A percentile compares a stretch with the other conserved stretches of the same genome.
Evolutionary conservation across 2,888 invertebrate genomes (phyloP).

Genomic region (Halictus quadricinctus): DNA sequence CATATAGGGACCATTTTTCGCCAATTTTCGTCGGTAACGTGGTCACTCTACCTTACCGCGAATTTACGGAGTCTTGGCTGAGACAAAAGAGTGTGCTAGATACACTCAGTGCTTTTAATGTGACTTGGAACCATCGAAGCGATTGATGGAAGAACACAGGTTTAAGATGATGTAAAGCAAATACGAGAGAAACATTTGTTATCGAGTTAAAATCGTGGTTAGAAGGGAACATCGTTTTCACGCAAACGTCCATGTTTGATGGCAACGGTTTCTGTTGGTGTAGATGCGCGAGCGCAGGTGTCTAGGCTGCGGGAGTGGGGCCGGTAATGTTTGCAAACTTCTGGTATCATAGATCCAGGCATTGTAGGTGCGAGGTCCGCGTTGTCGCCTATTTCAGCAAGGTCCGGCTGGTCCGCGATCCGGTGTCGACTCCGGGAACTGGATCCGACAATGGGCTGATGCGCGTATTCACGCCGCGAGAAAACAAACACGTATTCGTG

Average conservation of each 20-base stretch:
- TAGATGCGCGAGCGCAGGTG: neutral
- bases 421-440: conserved; percentile 45
- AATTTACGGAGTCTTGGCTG: too few species aligned
- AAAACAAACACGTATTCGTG: conserved; percentile 60
- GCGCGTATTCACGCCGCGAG: conserved; percentile 58
- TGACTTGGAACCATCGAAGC: neutral
- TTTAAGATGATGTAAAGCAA: too few species aligned
- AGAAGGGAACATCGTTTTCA: neutral
- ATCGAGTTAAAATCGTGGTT: too few species aligned
- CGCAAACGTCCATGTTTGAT: neutral
- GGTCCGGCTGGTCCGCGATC: conserved; percentile 4
- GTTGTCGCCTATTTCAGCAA: conserved; percentile 14
- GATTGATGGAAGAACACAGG: too few species aligned
- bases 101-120: too few species aligned
- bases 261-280: neutral
- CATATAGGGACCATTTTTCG: too few species aligned
- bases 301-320: neutral
- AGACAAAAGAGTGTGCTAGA: too few species aligned
- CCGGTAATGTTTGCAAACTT: neutral
- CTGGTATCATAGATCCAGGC: neutral
- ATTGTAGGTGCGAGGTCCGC: neutral
- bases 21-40: too few species aligned
- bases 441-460: conserved; percentile 53
- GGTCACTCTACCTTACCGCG: too few species aligned
- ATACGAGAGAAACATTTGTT: too few species aligned